Percentiles rank a stretch among this genome's conserved stretches.
Conservation (phyloP, 2,797 vertebrate species). For the Euphonia xanthogaster region DNA sequence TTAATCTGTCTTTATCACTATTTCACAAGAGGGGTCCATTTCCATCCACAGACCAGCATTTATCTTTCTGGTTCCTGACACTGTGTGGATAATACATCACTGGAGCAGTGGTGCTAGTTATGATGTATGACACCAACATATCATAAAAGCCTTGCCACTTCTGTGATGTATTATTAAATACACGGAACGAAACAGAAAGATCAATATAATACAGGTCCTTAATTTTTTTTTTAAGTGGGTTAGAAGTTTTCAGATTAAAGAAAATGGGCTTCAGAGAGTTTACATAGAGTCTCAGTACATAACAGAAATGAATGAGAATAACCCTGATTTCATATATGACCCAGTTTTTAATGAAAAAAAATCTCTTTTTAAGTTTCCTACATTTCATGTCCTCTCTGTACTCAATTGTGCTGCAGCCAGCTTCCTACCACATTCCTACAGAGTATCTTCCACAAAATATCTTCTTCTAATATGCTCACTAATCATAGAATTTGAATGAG, state of each 20-base stretch:
- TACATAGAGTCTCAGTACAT: background rate
- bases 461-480: background rate
- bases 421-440: background rate
- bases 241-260: slow-evolving; percentile 27
- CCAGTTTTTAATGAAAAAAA: background rate
- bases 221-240: slow-evolving; percentile 39
- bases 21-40: background rate
- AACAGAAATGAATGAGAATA: background rate
- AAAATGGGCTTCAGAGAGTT: background rate
- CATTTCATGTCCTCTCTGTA: background rate
- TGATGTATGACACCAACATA: slow-evolving; percentile 58
- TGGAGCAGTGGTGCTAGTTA: slow-evolving; percentile 47
- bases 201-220: slow-evolving; percentile 31
- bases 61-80: slow-evolving; percentile 54
- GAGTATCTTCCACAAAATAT: background rate
- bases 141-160: slow-evolving; percentile 60
- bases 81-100: slow-evolving; percentile 54
- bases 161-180: slow-evolving; percentile 67
- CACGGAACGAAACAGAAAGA: slow-evolving; percentile 38
- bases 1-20: background rate
- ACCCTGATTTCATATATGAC: background rate
- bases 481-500: background rate
- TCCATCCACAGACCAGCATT: slow-evolving; percentile 31
- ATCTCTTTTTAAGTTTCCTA: background rate
- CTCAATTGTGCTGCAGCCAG: background rate